Evolutionary conservation across 2,797 vertebrate genomes (phyloP), one percentile per base, ranked within the genome.

Genomic region (Poeciliopsis gracilis): DNA sequence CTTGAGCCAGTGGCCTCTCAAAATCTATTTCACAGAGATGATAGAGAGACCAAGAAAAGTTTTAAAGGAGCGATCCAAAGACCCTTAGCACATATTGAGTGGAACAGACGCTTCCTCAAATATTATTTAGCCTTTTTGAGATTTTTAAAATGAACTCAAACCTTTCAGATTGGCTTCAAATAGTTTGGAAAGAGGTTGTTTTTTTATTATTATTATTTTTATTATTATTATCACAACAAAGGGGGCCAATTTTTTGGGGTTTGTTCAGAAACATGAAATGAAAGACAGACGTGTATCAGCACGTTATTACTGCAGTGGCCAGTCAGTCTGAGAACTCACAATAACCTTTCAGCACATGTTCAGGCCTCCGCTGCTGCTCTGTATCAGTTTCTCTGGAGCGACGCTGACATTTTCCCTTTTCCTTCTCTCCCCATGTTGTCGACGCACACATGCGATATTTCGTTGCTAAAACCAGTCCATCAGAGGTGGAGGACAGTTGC

Each of bases 21-120:
- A 89, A 88, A 93, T 91, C 82, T 86, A 82, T 94, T 93, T 87
- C 75, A 20, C 91, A 93, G 92, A 87, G 81, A 90, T 30, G 59
- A 84, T 49, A 72, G 87, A 86, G 82, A 85, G 33, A 57, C 18
- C 43, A 71, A 77, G 82, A 80, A 78, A 55, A 79, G 82, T 82
- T 79, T 53, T 7, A 80, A 71, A 86, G 74, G 66, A 82, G 87
- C 72, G 73, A 84, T 3, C 80, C 82, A 79, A 77, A 86, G 84
- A 85, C 51, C 69, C 63, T 72, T 15, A 84, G 53, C 73, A 75
- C 83, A 90, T 84, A 88, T 47, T 73, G 73, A 79, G 77, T 49
- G 79, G 77, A 81, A 70, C 80, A 84, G 81, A 88, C 71, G 81
- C 82, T n/a, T 69, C 20, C 36, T 69, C 11, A 25, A 43, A 69